phyloP scores from a whole-genome alignment of 2,888 invertebrate genomes.

The Oligia latruncula region DNA sequence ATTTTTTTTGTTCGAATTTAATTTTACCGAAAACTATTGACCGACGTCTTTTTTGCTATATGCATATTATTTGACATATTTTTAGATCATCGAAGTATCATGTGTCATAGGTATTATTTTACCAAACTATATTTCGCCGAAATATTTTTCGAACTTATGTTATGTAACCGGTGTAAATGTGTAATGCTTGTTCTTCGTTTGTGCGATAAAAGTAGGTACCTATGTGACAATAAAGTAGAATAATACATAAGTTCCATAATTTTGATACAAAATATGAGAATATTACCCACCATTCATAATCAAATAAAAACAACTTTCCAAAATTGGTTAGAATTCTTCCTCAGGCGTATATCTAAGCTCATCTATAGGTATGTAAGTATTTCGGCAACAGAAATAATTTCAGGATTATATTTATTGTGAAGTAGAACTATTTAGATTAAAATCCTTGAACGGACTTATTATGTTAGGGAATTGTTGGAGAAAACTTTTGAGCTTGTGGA shows the following conservation, averaged over 20 bases:
- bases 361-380: slow-evolving; percentile 14
- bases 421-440: slow-evolving; percentile 65
- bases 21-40: no score
- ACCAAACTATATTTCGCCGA: no score
- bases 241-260: neutral
- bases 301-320: slow-evolving; percentile 7
- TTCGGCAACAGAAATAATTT: slow-evolving; percentile 41
- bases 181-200: neutral
- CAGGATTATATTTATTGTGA: slow-evolving; percentile 50
- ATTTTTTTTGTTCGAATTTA: no score
- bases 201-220: no score
- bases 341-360: neutral
- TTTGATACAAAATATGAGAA: neutral
- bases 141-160: no score
- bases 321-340: slow-evolving; percentile 25
- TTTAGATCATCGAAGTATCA: no score
- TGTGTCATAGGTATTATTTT: no score
- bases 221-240: neutral
- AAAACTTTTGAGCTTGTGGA: slow-evolving; percentile 58
- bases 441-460: slow-evolving; percentile 59
- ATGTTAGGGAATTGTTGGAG: slow-evolving; percentile 59
- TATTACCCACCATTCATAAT: neutral
- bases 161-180: no score
- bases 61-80: no score
- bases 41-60: no score